phyloP scores from a whole-genome alignment of 2,888 invertebrate genomes.

The Eurytoma adleriae region DNA sequence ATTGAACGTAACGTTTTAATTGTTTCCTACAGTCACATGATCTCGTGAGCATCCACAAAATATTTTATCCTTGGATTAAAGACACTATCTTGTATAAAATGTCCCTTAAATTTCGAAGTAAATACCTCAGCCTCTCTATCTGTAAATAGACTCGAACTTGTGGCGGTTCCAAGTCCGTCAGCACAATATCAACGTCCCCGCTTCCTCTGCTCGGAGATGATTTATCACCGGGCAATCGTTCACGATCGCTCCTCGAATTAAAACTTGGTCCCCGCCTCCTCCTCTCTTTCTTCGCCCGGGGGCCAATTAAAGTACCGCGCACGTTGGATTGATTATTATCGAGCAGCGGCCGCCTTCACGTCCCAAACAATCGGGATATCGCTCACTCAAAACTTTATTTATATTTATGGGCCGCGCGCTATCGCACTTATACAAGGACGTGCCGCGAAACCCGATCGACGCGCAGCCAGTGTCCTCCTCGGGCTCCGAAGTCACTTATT shows the following conservation, averaged over 20 bases:
- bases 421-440: slow-evolving; percentile 44
- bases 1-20: too few species aligned
- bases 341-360: slow-evolving; percentile 1
- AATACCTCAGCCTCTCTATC: background rate
- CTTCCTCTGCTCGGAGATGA: slow-evolving; percentile 5
- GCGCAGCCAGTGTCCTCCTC: background rate
- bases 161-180: background rate
- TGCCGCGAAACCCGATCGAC: slow-evolving; percentile 35
- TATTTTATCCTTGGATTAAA: too few species aligned
- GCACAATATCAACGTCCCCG: background rate
- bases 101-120: too few species aligned
- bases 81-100: too few species aligned
- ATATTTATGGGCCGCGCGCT: slow-evolving; percentile 44
- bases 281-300: background rate
- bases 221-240: slow-evolving; percentile 49
- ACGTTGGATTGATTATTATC: slow-evolving; percentile 54
- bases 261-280: slow-evolving; percentile 21
- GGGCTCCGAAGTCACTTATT: slow-evolving; percentile 11
- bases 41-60: too few species aligned
- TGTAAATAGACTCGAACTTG: background rate
- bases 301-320: slow-evolving; percentile 42
- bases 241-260: slow-evolving; percentile 36
- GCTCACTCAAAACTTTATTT: slow-evolving; percentile 52
- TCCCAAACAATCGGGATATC: slow-evolving; percentile 34
- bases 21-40: too few species aligned